Evolutionary conservation across 2,113 vertebrate genomes (phyloP).

Genomic region (Salminus brasiliensis): DNA sequence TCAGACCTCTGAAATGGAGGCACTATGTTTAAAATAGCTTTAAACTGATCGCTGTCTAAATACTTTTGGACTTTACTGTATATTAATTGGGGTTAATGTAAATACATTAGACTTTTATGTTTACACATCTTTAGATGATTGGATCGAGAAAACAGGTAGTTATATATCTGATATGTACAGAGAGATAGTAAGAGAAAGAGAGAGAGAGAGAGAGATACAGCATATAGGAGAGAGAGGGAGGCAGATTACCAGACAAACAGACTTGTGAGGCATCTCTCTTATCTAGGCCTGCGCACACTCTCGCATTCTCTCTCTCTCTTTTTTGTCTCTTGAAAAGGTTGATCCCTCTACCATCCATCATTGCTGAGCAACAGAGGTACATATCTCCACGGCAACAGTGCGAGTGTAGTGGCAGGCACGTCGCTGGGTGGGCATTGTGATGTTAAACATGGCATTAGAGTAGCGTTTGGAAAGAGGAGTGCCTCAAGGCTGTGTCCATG

Average conservation of each 20-base stretch:
- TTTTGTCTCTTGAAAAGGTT: slow-evolving; percentile 24
- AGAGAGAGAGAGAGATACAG: slow-evolving; percentile 33
- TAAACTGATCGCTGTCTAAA: too few species aligned
- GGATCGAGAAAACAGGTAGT: background rate
- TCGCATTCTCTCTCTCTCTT: background rate
- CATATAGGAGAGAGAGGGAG: too few species aligned
- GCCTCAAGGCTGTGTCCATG: slow-evolving; percentile 9
- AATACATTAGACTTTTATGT: background rate
- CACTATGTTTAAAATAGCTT: too few species aligned
- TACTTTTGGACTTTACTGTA: too few species aligned
- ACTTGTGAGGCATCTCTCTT: slow-evolving; percentile 1
- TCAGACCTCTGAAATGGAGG: too few species aligned
- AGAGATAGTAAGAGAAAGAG: background rate
- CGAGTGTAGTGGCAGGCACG: slow-evolving; percentile 25
- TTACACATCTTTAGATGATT: background rate
- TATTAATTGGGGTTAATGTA: background rate
- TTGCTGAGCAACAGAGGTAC: background rate
- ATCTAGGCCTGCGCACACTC: slow-evolving; percentile 21
- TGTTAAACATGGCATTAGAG: slow-evolving; percentile 35
- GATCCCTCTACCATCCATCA: slow-evolving; percentile 28
- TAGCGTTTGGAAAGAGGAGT: background rate
- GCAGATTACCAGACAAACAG: too few species aligned
- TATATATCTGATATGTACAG: slow-evolving; percentile 11
- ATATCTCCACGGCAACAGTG: slow-evolving; percentile 26
- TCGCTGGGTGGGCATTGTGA: slow-evolving; percentile 1